phyloP scores from a whole-genome alignment of 2,888 invertebrate species.

The Hanleya hanleyi region DNA sequence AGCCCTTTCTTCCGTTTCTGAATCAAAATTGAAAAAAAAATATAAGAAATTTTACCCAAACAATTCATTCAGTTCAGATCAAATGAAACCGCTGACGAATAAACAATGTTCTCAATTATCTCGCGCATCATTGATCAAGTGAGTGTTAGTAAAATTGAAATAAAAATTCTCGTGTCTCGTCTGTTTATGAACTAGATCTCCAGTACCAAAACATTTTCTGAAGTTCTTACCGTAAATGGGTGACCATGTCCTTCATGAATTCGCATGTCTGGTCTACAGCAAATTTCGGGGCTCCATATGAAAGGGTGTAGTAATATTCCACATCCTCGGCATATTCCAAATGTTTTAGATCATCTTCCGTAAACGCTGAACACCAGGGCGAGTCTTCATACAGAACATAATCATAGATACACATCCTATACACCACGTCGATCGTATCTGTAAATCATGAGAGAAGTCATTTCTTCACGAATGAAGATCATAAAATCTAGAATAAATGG shows the following conservation, averaged over 20 bases:
- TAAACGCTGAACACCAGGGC: conserved; percentile 15
- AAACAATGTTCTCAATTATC: too few species aligned
- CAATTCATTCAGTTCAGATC: not conserved
- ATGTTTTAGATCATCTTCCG: not conserved
- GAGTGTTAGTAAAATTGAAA: too few species aligned
- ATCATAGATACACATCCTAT: not conserved
- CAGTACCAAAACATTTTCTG: too few species aligned
- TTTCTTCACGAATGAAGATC: not conserved
- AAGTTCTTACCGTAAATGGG: not conserved
- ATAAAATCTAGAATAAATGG: too few species aligned
- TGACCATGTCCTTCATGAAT: not conserved
- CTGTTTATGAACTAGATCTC: too few species aligned
- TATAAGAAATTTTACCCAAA: not conserved
- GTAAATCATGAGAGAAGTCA: not conserved
- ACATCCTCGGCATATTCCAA: conserved; percentile 12
- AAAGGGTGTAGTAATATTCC: conserved; percentile 10
- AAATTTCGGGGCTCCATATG: conserved; percentile 1
- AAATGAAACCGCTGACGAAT: not conserved
- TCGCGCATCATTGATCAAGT: too few species aligned
- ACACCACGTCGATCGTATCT: not conserved
- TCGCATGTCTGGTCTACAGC: not conserved
- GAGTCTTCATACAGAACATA: not conserved
- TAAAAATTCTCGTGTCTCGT: too few species aligned
- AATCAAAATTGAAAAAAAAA: not conserved
- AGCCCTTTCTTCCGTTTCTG: not conserved